Percentiles rank a stretch among this genome's conserved stretches.
Evolutionary conservation across 1,140 invertebrate species (phyloP).

Genomic region (Drosophila leontia): DNA sequence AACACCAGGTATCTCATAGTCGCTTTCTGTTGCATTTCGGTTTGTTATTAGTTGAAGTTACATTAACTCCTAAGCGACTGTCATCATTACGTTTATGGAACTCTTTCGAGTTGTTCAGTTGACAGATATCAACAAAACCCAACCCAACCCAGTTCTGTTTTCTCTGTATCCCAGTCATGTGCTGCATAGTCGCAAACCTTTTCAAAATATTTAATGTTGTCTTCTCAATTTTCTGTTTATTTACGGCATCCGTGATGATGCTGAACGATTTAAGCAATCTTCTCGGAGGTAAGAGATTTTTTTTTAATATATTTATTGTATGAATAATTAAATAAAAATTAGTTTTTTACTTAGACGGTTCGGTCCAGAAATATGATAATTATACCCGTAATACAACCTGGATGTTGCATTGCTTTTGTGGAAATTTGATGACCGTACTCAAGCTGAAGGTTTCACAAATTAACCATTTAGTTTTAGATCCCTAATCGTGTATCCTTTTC

Average conservation of each 20-base stretch:
- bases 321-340: no score
- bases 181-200: background rate
- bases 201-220: background rate
- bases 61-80: no score
- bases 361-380: no score
- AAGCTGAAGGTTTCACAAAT: background rate
- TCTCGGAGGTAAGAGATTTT: background rate
- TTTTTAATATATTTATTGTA: no score
- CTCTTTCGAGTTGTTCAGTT: background rate
- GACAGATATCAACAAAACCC: background rate
- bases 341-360: background rate
- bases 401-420: background rate
- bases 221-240: background rate
- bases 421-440: background rate
- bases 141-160: background rate
- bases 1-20: background rate
- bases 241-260: fast-evolving
- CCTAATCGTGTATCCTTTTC: background rate
- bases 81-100: background rate
- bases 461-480: background rate
- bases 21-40: no score
- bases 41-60: background rate
- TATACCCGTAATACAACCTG: fast-evolving
- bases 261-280: fast-evolving
- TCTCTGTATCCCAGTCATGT: background rate